Evolutionary conservation across 2,888 invertebrate species (phyloP).

Genomic region (Macrosiphum euphorbiae): DNA sequence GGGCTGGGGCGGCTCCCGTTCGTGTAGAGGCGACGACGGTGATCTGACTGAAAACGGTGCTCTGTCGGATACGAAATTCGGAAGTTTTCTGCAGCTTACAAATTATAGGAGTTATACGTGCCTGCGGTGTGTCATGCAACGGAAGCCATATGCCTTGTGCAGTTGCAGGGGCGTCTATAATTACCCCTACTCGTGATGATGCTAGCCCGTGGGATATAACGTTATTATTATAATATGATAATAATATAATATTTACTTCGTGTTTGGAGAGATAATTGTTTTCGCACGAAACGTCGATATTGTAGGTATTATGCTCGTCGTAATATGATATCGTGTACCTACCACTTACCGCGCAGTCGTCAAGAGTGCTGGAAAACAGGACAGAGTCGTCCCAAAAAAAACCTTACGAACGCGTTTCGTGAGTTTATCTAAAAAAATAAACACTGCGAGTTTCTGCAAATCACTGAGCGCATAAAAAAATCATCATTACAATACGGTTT

Average conservation of each 20-base stretch:
- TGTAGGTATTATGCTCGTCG: neutral
- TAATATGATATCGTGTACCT: neutral
- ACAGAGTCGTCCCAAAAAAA: neutral
- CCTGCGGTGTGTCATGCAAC: neutral
- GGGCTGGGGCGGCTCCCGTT: too few species aligned
- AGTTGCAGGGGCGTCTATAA: neutral
- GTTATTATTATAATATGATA: neutral
- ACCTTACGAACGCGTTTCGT: neutral
- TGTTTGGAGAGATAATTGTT: slow-evolving; percentile 3
- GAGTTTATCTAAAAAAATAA: neutral
- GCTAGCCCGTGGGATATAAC: neutral
- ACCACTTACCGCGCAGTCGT: neutral
- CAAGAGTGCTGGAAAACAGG: neutral
- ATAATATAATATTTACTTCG: neutral
- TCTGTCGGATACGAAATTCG: neutral
- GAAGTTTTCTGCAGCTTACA: neutral
- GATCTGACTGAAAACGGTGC: neutral
- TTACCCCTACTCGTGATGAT: neutral
- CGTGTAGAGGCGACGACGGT: neutral
- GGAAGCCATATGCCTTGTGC: neutral
- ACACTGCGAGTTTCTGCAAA: neutral
- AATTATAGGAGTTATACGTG: neutral
- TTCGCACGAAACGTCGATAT: slow-evolving; percentile 1
- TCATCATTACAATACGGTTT: neutral
- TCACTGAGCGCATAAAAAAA: neutral